A percentile compares a stretch with the other conserved stretches of the same genome.
Conservation (phyloP, 2,113 vertebrate species). For the Acanthochromis polyacanthus region DNA sequence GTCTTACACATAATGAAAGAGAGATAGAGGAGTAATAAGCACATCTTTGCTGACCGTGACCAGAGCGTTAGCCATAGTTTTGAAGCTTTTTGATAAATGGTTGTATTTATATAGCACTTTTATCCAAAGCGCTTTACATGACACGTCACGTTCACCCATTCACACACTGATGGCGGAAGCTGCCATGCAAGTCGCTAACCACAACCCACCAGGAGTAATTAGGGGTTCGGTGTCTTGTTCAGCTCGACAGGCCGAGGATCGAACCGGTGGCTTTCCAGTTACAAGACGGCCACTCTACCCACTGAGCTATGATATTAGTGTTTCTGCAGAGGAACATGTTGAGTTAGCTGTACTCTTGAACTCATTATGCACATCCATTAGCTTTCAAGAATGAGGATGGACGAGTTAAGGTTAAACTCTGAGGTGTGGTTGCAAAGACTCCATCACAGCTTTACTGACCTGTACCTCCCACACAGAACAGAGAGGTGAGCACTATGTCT, state of each 20-base stretch:
- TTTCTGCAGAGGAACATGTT: neutral
- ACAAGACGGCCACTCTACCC: too few species aligned
- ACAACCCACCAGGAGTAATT: too few species aligned
- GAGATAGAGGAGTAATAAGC: neutral
- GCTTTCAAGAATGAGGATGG: neutral
- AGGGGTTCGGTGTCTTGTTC: too few species aligned
- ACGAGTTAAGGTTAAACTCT: neutral
- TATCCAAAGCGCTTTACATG: too few species aligned
- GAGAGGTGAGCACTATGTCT: too few species aligned
- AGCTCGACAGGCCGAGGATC: too few species aligned
- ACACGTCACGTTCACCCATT: too few species aligned
- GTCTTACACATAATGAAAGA: neutral
- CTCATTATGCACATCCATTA: slow-evolving; percentile 3
- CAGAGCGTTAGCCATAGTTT: neutral
- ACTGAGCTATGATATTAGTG: too few species aligned
- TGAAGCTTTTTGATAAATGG: neutral
- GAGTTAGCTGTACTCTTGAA: neutral
- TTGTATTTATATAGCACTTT: too few species aligned
- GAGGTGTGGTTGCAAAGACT: neutral
- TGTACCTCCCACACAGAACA: neutral
- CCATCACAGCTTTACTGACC: neutral
- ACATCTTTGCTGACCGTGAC: neutral
- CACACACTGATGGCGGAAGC: too few species aligned
- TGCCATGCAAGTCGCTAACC: too few species aligned
- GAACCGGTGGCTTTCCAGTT: too few species aligned